phyloP scores from a whole-genome alignment of 2,113 vertebrate genomes.

The Albula goreensis region DNA sequence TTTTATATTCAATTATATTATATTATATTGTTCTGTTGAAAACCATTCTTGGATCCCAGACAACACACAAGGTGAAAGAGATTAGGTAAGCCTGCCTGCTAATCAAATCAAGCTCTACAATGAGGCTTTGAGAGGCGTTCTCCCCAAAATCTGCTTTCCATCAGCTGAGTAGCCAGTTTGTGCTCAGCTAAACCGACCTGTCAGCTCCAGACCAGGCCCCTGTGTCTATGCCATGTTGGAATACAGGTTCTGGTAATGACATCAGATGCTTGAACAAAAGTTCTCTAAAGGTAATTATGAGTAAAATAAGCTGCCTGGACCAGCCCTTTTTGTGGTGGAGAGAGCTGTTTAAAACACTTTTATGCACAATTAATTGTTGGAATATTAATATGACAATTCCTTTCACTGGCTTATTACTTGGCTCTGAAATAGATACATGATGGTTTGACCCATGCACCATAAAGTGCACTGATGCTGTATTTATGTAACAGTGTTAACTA shows the following conservation, averaged over 20 bases:
- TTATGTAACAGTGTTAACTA: not conserved
- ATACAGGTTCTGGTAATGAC: not conserved
- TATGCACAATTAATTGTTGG: not conserved
- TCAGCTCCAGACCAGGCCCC: not conserved
- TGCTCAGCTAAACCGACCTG: not conserved
- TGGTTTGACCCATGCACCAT: not conserved
- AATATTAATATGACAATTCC: not conserved
- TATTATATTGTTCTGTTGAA: not conserved
- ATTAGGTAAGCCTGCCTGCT: not conserved
- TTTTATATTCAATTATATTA: not conserved
- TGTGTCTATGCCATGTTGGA: not conserved
- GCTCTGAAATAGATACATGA: not conserved
- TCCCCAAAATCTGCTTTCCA: not conserved
- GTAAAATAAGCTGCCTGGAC: not conserved
- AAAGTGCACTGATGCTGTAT: not conserved
- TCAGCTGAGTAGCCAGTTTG: not conserved
- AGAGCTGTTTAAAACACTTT: not conserved
- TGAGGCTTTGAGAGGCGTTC: not conserved
- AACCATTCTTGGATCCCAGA: not conserved
- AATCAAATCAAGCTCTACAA: not conserved
- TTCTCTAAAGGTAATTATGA: not conserved
- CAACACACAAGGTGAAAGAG: not conserved
- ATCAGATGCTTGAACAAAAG: not conserved
- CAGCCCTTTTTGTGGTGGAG: not conserved
- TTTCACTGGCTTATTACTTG: not conserved